phyloP scores from a whole-genome alignment of 2,888 invertebrate species.

The Catotricha subobsoleta region DNA sequence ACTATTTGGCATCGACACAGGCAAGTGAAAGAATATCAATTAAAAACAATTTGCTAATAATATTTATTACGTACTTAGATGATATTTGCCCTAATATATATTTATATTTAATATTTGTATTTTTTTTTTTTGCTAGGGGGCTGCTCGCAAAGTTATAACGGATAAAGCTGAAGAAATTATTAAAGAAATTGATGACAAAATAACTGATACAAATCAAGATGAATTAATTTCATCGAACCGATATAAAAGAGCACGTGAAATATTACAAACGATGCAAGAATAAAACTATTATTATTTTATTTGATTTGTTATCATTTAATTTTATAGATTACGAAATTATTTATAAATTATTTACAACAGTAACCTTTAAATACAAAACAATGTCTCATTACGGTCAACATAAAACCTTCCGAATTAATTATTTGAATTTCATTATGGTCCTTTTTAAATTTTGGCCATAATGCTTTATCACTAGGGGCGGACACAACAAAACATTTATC shows the following conservation, averaged over 20 bases:
- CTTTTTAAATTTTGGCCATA: conserved; percentile 13
- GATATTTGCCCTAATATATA: too few species aligned
- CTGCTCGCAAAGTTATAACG: conserved; percentile 40
- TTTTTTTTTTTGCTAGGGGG: too few species aligned
- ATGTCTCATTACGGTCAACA: conserved; percentile 18
- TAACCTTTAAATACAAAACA: conserved; percentile 10
- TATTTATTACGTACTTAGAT: too few species aligned
- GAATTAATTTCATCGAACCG: conserved; percentile 7
- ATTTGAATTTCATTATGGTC: conserved; percentile 14
- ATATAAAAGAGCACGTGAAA: conserved; percentile 23
- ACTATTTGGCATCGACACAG: neutral
- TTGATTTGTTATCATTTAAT: neutral
- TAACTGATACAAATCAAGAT: conserved; percentile 1
- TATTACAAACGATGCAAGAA: conserved; percentile 20
- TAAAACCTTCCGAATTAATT: conserved; percentile 17
- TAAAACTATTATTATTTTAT: neutral
- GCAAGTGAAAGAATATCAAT: too few species aligned
- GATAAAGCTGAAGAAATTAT: conserved; percentile 46
- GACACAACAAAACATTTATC: neutral
- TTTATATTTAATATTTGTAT: too few species aligned
- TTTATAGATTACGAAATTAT: too few species aligned
- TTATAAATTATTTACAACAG: too few species aligned
- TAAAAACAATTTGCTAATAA: too few species aligned
- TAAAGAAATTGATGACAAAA: conserved; percentile 35
- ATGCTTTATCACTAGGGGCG: neutral